Evolutionary conservation across 2,888 invertebrate species (phyloP), one percentile per base, ranked within the genome.

Genomic region (Xylota segnis): DNA sequence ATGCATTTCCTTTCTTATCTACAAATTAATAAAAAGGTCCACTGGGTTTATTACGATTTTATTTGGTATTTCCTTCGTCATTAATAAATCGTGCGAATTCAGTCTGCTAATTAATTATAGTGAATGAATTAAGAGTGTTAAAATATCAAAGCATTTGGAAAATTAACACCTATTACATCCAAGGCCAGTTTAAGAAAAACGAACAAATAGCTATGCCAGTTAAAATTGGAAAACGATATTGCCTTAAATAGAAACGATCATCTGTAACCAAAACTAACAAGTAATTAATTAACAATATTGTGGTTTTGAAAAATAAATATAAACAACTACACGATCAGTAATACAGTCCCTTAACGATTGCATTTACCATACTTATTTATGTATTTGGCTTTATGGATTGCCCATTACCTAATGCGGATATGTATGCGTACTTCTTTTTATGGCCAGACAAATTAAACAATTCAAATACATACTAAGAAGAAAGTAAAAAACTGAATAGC

Each of bases 101-200:
- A 23, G 12, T 23, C 18, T 50, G 50, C 29, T 27, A 52, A 52
- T 29, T 27, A 52, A 52, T 52, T 2, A 23, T 23, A 2, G 2
- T 3, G 23, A 23, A n/a, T n/a, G 12, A 52, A 52, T 27, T 27
- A 12, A 23, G 12, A 7, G 23, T 50, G 50, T 27, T 52, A 52
- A 52, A n/a, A n/a, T 29, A 52, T 52, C 6, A 52, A 6, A 52
- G n/a, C 27, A 29, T 18, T 7, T 14, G 16, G 16, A 16, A 56
- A 56, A 56, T 56, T 56, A 56, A 34, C 56, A 56, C 32, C 16
- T 56, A 34, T 34, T 34, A 56, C 56, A n/a, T 34, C 34, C 32
- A 56, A 56, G 56, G 56, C 16, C 56, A 16, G 6, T 34, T 16
- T 56, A 9, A n/a, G 52, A 4, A n/a, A 52, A 50, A 10, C 18